A percentile compares a stretch with the other conserved stretches of the same genome.
These are phyloP conservation scores for Danio choprae DNA, from an alignment of 2,797 vertebrate genomes.

Conservation along the genomic window DNA sequence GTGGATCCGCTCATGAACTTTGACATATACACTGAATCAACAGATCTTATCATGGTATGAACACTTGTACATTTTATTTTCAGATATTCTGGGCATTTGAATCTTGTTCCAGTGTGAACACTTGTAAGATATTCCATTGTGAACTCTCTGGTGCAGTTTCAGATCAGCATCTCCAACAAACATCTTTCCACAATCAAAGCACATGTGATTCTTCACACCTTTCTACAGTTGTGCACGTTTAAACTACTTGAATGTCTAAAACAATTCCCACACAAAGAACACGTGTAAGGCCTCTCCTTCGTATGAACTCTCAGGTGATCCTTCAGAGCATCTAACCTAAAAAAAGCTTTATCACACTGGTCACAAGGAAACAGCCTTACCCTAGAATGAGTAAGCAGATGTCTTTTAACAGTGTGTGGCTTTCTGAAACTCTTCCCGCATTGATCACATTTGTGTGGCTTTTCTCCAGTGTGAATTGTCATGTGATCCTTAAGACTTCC, in stretches of 20 bases:
- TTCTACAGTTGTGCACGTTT: not conserved
- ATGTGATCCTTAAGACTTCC: not conserved
- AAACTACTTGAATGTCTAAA: no score
- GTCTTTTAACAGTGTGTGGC: not conserved
- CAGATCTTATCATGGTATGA: not conserved
- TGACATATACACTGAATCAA: rapidly evolving
- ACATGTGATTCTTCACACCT: not conserved
- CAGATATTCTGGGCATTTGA: no score
- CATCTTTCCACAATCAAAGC: not conserved
- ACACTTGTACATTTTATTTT: not conserved
- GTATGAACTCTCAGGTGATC: not conserved
- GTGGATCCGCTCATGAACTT: not conserved
- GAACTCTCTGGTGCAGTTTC: not conserved
- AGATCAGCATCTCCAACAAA: not conserved
- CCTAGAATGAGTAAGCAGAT: not conserved
- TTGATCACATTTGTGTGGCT: not conserved
- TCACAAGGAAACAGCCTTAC: not conserved
- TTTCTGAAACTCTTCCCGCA: not conserved
- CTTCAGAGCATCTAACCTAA: not conserved
- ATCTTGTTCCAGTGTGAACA: not conserved
- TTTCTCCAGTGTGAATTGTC: not conserved
- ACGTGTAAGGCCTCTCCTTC: not conserved
- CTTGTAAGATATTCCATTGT: not conserved
- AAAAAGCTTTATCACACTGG: not conserved
- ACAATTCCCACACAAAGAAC: not conserved